These are phyloP conservation scores for Miniopterus natalensis DNA, from an alignment of 2,113 vertebrate species.

Conservation along the genomic window DNA sequence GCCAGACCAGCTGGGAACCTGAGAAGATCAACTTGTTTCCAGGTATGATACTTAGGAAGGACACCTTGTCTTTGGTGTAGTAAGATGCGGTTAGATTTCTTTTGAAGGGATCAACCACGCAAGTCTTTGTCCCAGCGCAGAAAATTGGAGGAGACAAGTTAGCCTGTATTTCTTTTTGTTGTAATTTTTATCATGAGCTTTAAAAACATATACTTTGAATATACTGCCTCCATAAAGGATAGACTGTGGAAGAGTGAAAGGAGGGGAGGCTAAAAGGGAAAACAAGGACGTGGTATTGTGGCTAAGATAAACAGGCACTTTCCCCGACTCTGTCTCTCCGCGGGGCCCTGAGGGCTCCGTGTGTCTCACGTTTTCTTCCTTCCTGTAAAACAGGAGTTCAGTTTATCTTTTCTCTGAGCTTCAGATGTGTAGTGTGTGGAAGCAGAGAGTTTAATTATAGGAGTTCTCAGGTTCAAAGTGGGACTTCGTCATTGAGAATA, in stretches of 20 bases:
- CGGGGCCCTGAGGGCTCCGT: neutral
- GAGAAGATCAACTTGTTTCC: slow-evolving; percentile 34
- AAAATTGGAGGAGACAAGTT: neutral
- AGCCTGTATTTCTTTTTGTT: slow-evolving; percentile 21
- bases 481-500: slow-evolving; percentile 77
- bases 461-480: slow-evolving; percentile 71
- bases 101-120: slow-evolving; percentile 31
- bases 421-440: slow-evolving; percentile 52
- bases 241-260: neutral
- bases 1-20: slow-evolving; percentile 49
- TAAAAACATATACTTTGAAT: neutral
- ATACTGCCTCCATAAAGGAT: neutral
- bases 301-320: neutral
- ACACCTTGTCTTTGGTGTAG: slow-evolving; percentile 48
- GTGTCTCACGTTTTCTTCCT: neutral
- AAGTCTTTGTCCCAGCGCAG: slow-evolving; percentile 8
- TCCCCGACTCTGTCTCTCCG: neutral
- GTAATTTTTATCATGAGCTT: slow-evolving; percentile 58
- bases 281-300: neutral
- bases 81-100: slow-evolving; percentile 61
- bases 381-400: slow-evolving; percentile 53
- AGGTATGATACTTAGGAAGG: slow-evolving; percentile 30
- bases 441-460: slow-evolving; percentile 72
- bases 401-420: slow-evolving; percentile 4
- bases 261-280: neutral